Evolutionary conservation across 2,113 vertebrate species (phyloP).

Genomic region (Tetrao urogallus): DNA sequence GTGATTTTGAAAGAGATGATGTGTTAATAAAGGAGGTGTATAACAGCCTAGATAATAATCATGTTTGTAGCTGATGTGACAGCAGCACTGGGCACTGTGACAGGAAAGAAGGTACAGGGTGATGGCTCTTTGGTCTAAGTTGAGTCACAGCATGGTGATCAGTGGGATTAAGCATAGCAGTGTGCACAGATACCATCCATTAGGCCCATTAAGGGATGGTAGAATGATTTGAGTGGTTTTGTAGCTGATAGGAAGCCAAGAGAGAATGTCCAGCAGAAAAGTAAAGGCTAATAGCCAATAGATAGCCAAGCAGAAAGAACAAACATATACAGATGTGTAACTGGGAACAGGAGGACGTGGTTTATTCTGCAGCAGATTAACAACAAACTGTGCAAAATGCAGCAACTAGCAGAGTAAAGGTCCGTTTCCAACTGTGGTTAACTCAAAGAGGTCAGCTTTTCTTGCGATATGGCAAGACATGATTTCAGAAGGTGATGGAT

Average conservation of each 20-base stretch:
- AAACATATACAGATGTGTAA: background rate
- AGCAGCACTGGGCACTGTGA: background rate
- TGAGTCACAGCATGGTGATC: background rate
- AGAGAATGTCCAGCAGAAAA: background rate
- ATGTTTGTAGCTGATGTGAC: background rate
- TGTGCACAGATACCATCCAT: background rate
- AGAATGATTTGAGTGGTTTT: background rate
- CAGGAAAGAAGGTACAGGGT: background rate
- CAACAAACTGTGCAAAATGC: background rate
- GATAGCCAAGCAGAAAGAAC: background rate
- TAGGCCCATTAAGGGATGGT: background rate
- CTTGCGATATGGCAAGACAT: background rate
- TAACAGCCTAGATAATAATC: background rate
- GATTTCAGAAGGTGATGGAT: background rate
- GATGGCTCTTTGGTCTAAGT: background rate
- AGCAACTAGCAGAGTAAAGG: background rate
- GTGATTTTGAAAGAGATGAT: background rate
- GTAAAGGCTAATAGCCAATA: too few relatives aligned
- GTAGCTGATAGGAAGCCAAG: background rate
- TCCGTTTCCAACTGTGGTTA: background rate
- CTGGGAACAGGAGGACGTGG: background rate
- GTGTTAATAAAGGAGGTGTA: background rate
- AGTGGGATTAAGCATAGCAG: background rate
- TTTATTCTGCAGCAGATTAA: background rate
- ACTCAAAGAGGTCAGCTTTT: background rate